Evolutionary conservation across 1,140 invertebrate species (phyloP).

Genomic region (Lepidurus packardi): DNA sequence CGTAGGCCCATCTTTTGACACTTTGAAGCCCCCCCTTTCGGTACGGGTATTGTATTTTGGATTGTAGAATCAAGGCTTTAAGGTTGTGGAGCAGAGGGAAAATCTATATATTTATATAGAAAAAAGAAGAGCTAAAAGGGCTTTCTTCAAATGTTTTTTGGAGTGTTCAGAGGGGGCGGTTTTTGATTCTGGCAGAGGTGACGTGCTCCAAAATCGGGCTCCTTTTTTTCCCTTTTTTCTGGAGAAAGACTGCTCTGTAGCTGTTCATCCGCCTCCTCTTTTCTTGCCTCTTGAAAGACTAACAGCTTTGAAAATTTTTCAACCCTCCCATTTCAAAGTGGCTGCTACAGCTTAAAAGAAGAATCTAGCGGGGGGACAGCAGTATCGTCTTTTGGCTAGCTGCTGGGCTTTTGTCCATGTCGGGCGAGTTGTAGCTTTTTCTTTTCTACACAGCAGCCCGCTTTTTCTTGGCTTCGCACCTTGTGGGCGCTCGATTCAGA

Average conservation of each 20-base stretch:
- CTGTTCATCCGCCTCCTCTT: conserved; percentile 11
- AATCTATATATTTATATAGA: neutral
- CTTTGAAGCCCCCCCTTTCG: no score
- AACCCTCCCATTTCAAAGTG: conserved; percentile 14
- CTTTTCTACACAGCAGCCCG: neutral
- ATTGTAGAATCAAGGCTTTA: neutral
- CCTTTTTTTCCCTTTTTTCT: no score
- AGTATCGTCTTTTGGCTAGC: conserved; percentile 21
- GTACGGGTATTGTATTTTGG: neutral
- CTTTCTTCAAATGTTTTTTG: conserved; percentile 1
- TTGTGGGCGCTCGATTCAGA: conserved; percentile 4
- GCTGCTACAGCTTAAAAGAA: neutral
- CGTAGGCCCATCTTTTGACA: no score
- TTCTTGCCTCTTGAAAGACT: conserved; percentile 15
- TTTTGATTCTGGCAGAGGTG: conserved; percentile 4
- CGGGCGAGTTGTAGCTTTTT: neutral
- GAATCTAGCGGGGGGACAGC: neutral
- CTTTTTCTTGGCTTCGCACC: conserved; percentile 1
- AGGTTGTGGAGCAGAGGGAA: neutral
- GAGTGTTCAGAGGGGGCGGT: neutral
- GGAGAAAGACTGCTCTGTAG: neutral
- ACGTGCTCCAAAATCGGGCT: neutral
- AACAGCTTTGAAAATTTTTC: conserved; percentile 19
- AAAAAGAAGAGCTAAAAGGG: neutral
- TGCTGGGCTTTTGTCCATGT: conserved; percentile 8